Conservation (phyloP, 2,113 vertebrate genomes). For the Nesoenas mayeri region DNA sequence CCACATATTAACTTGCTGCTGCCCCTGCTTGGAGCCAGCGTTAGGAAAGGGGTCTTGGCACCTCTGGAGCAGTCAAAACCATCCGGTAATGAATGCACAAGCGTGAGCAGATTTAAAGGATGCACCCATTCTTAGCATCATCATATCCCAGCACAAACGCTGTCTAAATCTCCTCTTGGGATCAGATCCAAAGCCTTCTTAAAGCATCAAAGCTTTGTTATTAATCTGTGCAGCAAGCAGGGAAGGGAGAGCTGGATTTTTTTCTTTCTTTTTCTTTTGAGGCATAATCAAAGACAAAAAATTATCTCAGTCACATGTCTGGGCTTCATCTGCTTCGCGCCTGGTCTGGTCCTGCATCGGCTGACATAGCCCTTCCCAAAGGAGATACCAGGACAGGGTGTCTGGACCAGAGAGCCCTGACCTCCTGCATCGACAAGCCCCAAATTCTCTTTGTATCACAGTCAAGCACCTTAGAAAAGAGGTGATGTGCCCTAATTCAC, state of each 20-base stretch:
- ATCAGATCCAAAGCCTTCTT: constrained; percentile 49
- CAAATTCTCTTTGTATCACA: neutral
- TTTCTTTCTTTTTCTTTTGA: neutral
- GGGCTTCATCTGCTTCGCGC: neutral
- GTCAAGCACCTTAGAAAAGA: neutral
- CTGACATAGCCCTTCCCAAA: neutral
- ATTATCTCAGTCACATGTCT: neutral
- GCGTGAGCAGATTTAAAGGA: neutral
- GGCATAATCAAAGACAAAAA: neutral
- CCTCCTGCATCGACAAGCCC: neutral
- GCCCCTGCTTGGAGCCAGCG: neutral
- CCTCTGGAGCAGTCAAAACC: neutral
- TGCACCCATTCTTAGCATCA: neutral
- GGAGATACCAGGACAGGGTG: neutral
- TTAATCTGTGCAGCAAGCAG: neutral
- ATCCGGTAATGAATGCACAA: neutral
- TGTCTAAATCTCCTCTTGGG: constrained; percentile 26
- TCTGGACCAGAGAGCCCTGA: neutral
- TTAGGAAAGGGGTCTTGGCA: neutral
- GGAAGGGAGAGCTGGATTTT: neutral
- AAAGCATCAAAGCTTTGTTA: constrained; percentile 20
- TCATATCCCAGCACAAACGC: neutral
- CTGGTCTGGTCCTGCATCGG: neutral
- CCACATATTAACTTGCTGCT: neutral
- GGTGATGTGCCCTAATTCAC: neutral